Conservation (phyloP, 2,797 vertebrate species). For the Squalus acanthias region DNA sequence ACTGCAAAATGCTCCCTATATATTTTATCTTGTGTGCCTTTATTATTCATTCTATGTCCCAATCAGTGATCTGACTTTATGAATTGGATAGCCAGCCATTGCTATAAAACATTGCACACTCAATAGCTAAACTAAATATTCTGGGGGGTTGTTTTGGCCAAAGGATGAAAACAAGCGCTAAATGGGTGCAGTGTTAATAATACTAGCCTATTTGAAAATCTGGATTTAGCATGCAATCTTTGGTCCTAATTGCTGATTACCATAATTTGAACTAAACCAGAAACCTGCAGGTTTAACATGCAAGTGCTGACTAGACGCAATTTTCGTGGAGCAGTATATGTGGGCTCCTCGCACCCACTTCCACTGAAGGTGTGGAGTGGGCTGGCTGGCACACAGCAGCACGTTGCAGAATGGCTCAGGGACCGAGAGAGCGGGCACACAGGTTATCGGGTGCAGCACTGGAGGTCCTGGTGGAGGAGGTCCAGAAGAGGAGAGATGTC, state of each 20-base stretch:
- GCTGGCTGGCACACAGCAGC: no score
- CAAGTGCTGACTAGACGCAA: no score
- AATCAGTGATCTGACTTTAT: background rate
- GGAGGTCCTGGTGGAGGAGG: no score
- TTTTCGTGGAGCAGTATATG: no score
- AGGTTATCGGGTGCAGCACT: no score
- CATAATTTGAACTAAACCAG: background rate
- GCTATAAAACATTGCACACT: background rate
- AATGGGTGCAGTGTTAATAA: background rate
- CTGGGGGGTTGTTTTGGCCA: background rate
- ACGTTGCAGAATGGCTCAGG: no score
- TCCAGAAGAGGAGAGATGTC: no score
- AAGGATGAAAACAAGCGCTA: background rate
- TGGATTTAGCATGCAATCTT: background rate
- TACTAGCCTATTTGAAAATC: background rate
- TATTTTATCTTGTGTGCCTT: background rate
- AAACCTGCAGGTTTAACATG: no score
- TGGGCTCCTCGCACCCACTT: no score
- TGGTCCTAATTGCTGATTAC: background rate
- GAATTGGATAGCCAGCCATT: background rate
- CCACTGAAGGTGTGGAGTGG: no score
- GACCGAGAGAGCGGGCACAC: no score
- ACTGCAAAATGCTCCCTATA: no score
- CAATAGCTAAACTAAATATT: background rate
- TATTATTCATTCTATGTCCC: background rate